Percentiles rank a stretch among this genome's conserved stretches.
These are phyloP conservation scores for Timema podura DNA, from an alignment of 2,888 invertebrate species.

Conservation along the genomic window DNA sequence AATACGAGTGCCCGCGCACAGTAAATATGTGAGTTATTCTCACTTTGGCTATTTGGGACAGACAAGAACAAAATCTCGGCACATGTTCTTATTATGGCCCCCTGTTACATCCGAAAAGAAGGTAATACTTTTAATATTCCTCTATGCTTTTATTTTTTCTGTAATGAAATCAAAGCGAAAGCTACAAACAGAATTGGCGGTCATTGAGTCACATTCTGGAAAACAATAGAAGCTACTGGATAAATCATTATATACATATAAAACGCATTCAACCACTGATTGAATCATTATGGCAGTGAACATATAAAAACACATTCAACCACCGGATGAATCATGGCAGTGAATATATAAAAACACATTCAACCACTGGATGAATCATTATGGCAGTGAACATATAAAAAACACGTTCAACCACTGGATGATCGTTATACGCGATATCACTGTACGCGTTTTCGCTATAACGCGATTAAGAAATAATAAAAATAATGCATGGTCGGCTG, in stretches of 20 bases:
- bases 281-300: background rate
- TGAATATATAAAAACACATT: too few relatives aligned
- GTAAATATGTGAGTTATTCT: conserved; percentile 29
- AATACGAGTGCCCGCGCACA: conserved; percentile 32
- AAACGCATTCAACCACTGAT: too few relatives aligned
- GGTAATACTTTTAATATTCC: conserved; percentile 12
- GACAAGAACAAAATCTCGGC: conserved; percentile 25
- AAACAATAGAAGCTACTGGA: conserved; percentile 3
- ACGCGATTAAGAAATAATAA: too few relatives aligned
- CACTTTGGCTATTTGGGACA: conserved; percentile 23
- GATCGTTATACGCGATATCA: too few relatives aligned
- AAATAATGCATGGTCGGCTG: too few relatives aligned
- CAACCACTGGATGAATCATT: too few relatives aligned
- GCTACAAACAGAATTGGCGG: background rate
- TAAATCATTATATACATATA: too few relatives aligned
- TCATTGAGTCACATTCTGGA: background rate
- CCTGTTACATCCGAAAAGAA: conserved; percentile 32
- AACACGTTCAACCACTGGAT: conserved; percentile 2
- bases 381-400: background rate
- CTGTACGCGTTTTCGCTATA: too few relatives aligned
- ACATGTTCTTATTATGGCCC: too few relatives aligned
- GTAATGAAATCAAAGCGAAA: background rate
- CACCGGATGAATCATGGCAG: too few relatives aligned
- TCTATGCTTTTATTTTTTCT: background rate
- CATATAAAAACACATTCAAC: background rate